phyloP scores from a whole-genome alignment of 1,140 invertebrate genomes.

The Thereuonema tuberculata region DNA sequence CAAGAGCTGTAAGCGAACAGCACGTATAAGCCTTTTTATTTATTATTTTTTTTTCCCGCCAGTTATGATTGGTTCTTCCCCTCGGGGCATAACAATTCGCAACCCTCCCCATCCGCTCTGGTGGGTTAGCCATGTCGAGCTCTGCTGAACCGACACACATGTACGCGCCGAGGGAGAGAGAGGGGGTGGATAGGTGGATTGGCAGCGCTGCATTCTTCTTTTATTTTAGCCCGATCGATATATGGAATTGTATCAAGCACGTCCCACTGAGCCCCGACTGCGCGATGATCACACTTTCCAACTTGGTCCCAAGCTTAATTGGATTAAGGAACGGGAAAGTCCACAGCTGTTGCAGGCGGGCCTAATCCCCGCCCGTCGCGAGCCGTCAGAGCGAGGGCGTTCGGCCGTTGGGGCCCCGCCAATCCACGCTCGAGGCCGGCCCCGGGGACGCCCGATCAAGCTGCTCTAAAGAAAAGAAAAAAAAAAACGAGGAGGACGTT shows the following conservation, averaged over 20 bases:
- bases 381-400: not conserved
- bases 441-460: not conserved
- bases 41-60: no score
- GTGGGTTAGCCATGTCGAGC: no score
- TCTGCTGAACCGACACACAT: no score
- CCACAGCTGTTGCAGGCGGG: not conserved
- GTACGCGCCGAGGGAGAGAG: no score
- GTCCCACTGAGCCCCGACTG: not conserved
- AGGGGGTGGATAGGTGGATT: no score
- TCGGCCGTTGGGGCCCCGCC: not conserved
- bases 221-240: no score
- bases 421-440: not conserved
- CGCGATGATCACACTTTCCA: not conserved
- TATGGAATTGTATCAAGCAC: not conserved
- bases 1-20: no score
- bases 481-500: not conserved
- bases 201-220: no score
- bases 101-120: no score
- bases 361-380: not conserved
- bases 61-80: no score
- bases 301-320: conserved; percentile 1
- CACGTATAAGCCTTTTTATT: no score
- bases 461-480: not conserved
- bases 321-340: conserved; percentile 4
- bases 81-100: no score